Percentiles rank a stretch among this genome's conserved stretches.
Conservation (phyloP, 1,140 invertebrate species). For the Eubasilissa regina region DNA sequence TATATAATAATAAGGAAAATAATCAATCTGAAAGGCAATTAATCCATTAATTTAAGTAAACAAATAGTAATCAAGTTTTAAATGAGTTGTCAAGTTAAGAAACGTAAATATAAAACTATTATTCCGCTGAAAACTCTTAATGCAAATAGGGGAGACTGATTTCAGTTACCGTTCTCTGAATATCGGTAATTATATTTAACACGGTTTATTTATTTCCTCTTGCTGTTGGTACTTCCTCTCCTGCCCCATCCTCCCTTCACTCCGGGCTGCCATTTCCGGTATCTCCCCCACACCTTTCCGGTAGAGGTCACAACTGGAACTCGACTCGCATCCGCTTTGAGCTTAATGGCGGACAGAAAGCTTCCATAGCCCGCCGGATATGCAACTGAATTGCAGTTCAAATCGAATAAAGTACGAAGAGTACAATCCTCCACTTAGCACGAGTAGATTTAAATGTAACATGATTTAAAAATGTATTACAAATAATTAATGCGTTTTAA, state of each 20-base stretch:
- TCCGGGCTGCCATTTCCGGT: conserved; percentile 13
- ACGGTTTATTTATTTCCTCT: conserved; percentile 43
- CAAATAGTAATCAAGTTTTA: too few relatives aligned
- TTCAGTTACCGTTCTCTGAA: conserved; percentile 1
- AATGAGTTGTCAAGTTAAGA: too few relatives aligned
- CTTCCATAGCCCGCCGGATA: conserved; percentile 18
- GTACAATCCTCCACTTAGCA: too few relatives aligned
- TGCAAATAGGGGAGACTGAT: too few relatives aligned
- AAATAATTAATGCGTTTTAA: too few relatives aligned
- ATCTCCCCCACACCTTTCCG: conserved; percentile 30
- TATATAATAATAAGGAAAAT: too few relatives aligned
- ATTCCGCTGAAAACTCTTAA: too few relatives aligned
- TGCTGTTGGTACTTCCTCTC: conserved; percentile 5
- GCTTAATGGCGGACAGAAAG: conserved; percentile 18
- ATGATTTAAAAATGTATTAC: too few relatives aligned
- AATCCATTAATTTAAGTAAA: too few relatives aligned
- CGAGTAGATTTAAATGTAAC: too few relatives aligned
- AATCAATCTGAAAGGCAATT: too few relatives aligned
- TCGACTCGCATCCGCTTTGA: conserved; percentile 18
- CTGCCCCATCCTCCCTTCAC: background rate
- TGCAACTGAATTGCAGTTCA: conserved; percentile 37
- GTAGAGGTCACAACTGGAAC: conserved; percentile 43
- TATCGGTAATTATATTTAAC: conserved; percentile 38
- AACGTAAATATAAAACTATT: too few relatives aligned
- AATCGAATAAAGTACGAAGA: conserved; percentile 17